These are phyloP conservation scores for Dromaius novaehollandiae DNA, from an alignment of 2,113 vertebrate genomes.

Conservation along the genomic window DNA sequence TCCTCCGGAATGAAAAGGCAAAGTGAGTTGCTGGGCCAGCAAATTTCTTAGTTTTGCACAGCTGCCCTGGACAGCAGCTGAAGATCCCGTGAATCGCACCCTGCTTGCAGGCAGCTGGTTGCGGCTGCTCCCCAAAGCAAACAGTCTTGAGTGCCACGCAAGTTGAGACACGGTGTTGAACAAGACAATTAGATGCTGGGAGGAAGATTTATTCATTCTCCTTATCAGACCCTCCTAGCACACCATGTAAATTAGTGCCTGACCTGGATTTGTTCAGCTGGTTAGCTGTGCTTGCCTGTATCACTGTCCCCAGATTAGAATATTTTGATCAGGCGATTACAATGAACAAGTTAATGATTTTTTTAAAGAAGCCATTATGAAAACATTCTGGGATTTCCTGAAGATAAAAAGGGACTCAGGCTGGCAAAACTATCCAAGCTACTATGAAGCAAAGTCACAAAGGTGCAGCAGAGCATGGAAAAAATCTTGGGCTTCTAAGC, in stretches of 20 bases:
- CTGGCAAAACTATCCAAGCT: background rate
- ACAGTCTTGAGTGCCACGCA: background rate
- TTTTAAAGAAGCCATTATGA: background rate
- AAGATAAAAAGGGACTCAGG: background rate
- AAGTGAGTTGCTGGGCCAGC: background rate
- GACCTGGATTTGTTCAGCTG: conserved; percentile 9
- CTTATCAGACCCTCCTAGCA: conserved; percentile 39
- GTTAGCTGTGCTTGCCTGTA: background rate
- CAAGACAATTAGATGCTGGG: background rate
- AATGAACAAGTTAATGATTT: background rate
- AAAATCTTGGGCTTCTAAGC: background rate
- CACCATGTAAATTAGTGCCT: background rate
- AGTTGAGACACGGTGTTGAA: conserved; percentile 14
- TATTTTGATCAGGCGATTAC: background rate
- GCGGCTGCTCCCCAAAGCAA: background rate
- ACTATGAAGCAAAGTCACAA: background rate
- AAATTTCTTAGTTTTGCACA: background rate
- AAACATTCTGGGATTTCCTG: background rate
- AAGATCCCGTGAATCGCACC: background rate
- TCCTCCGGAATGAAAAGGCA: background rate
- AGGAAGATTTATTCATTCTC: conserved; percentile 22
- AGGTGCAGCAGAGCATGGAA: background rate
- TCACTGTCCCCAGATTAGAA: background rate
- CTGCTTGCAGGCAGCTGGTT: background rate
- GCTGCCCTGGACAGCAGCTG: background rate